phyloP scores from a whole-genome alignment of 1,140 invertebrate species.

The Caenorhabditis latens region DNA sequence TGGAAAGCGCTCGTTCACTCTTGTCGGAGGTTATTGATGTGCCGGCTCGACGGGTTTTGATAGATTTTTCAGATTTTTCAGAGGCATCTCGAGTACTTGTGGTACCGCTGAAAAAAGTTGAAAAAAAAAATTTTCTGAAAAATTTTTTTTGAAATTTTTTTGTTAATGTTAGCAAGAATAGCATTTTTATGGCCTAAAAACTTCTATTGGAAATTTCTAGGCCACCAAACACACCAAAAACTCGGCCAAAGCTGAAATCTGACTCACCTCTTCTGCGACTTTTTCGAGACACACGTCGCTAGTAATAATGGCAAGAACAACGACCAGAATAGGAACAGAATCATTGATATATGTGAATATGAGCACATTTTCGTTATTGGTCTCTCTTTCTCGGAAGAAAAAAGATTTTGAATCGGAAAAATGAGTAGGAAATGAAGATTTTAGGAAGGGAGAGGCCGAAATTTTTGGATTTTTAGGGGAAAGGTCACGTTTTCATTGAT shows the following conservation, averaged over 20 bases:
- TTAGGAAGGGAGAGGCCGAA: too few relatives aligned
- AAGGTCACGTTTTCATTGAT: too few relatives aligned
- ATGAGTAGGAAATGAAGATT: background rate
- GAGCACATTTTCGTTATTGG: background rate
- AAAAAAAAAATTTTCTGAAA: too few relatives aligned
- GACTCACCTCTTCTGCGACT: conserved; percentile 7
- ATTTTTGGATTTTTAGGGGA: too few relatives aligned
- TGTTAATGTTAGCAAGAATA: too few relatives aligned
- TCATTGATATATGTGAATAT: conserved; percentile 34
- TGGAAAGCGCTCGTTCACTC: background rate
- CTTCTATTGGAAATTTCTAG: too few relatives aligned
- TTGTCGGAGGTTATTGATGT: background rate
- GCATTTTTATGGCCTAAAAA: too few relatives aligned
- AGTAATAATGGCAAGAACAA: background rate
- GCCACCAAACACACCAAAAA: too few relatives aligned
- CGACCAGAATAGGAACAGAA: conserved; percentile 33
- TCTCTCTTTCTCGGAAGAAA: background rate
- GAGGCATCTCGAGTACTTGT: background rate
- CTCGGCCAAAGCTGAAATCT: background rate
- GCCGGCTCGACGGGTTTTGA: background rate
- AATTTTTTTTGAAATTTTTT: too few relatives aligned
- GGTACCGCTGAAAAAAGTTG: background rate
- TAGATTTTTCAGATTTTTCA: background rate
- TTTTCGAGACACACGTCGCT: background rate
- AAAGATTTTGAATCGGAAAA: background rate